phyloP scores from a whole-genome alignment of 2,797 vertebrate species.

The Lindbergichthys nudifrons region DNA sequence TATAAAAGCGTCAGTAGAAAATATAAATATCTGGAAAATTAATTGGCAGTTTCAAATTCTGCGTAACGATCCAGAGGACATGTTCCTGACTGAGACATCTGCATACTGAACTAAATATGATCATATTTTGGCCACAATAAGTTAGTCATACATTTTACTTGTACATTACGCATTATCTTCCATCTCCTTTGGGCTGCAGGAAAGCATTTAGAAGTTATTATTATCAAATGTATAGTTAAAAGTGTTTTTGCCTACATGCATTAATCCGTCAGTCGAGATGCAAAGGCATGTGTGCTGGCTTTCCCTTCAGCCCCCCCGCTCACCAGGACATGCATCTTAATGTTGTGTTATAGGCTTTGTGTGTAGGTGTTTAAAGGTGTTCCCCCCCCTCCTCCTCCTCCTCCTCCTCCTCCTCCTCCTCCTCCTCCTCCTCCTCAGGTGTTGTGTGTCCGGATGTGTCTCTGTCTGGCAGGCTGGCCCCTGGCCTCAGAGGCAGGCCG shows the following conservation, averaged over 20 bases:
- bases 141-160: no score
- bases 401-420: no score
- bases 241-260: not conserved
- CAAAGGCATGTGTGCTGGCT: not conserved
- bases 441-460: conserved; percentile 53
- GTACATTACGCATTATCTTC: no score
- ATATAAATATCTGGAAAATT: not conserved
- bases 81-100: no score
- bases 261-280: not conserved
- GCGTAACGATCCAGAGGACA: no score
- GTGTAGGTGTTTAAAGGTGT: not conserved
- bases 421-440: conserved; percentile 43
- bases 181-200: not conserved
- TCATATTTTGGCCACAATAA: no score
- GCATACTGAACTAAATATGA: no score
- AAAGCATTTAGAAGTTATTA: not conserved
- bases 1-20: not conserved
- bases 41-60: no score
- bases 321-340: not conserved
- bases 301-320: not conserved
- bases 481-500: conserved; percentile 46
- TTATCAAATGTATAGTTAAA: not conserved
- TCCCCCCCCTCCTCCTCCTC: not conserved
- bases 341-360: not conserved
- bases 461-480: conserved; percentile 57